A percentile compares a stretch with the other conserved stretches of the same genome.
These are phyloP conservation scores for Bombus consobrinus DNA, from an alignment of 1,140 invertebrate genomes.

Conservation along the genomic window DNA sequence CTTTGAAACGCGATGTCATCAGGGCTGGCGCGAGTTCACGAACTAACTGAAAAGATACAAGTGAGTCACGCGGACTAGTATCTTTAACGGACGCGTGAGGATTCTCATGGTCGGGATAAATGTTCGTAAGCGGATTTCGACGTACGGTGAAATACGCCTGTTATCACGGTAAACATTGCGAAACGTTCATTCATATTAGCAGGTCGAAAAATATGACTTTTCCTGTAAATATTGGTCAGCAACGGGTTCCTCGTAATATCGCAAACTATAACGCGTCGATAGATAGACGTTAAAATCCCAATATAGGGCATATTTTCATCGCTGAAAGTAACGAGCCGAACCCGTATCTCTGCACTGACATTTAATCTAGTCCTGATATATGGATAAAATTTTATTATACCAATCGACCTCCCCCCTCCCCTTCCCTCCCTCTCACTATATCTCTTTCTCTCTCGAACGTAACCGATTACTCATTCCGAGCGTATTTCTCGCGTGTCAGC, in stretches of 20 bases:
- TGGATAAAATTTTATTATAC: slow-evolving; percentile 61
- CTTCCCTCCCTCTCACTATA: background rate
- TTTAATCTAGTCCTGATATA: slow-evolving; percentile 55
- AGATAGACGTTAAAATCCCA: slow-evolving; percentile 8
- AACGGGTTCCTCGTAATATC: slow-evolving; percentile 21
- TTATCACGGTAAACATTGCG: slow-evolving; percentile 30
- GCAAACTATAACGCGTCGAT: background rate
- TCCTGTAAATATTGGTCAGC: slow-evolving; percentile 36
- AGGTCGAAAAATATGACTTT: slow-evolving; percentile 36
- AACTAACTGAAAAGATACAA: background rate
- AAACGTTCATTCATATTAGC: slow-evolving; percentile 35
- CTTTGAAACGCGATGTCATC: background rate
- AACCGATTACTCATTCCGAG: slow-evolving; percentile 49
- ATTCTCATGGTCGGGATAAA: slow-evolving; percentile 22
- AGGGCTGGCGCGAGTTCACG: too few species aligned
- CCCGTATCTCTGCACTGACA: slow-evolving; percentile 7
- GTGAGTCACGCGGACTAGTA: background rate
- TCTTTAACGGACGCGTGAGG: background rate
- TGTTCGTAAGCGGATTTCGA: slow-evolving; percentile 45
- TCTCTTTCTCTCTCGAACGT: slow-evolving; percentile 1
- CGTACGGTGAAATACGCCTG: slow-evolving; percentile 30
- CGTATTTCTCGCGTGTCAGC: slow-evolving; percentile 47
- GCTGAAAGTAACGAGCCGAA: background rate
- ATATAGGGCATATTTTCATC: slow-evolving; percentile 21
- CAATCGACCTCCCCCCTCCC: slow-evolving; percentile 16